Evolutionary conservation across 2,113 vertebrate species (phyloP).

Genomic region (Scomber scombrus): DNA sequence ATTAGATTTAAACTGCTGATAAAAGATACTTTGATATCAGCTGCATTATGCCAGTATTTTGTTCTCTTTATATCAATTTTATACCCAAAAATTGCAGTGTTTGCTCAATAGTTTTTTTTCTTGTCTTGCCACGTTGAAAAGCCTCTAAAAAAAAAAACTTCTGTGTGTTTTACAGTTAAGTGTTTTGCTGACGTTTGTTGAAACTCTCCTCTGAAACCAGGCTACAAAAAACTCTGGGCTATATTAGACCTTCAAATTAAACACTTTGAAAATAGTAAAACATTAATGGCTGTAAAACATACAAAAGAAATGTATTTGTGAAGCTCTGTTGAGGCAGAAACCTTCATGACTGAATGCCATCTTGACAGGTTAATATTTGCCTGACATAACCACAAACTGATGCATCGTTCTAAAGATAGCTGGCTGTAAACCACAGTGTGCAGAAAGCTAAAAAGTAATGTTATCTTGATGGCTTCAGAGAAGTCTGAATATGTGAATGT

Average conservation of each 20-base stretch:
- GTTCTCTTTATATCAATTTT: no score
- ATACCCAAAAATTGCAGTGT: neutral
- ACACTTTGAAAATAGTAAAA: no score
- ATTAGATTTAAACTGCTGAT: neutral
- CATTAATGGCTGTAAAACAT: neutral
- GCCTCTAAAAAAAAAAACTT: neutral
- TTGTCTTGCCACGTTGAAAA: neutral
- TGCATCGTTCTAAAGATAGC: no score
- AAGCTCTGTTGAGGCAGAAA: neutral
- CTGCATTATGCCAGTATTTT: no score
- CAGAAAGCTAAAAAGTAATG: neutral
- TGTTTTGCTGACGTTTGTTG: no score
- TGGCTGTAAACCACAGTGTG: no score
- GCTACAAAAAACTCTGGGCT: neutral
- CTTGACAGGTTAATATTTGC: no score
- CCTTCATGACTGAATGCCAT: neutral
- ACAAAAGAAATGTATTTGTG: neutral
- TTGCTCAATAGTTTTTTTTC: neutral
- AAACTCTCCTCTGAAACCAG: neutral
- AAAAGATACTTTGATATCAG: no score
- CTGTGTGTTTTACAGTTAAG: no score
- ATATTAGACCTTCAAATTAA: neutral
- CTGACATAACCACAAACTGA: neutral
- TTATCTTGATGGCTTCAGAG: conserved; percentile 2
- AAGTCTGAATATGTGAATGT: neutral